Conservation (phyloP, 2,888 invertebrate species). For the Standfussiana lucernea region DNA sequence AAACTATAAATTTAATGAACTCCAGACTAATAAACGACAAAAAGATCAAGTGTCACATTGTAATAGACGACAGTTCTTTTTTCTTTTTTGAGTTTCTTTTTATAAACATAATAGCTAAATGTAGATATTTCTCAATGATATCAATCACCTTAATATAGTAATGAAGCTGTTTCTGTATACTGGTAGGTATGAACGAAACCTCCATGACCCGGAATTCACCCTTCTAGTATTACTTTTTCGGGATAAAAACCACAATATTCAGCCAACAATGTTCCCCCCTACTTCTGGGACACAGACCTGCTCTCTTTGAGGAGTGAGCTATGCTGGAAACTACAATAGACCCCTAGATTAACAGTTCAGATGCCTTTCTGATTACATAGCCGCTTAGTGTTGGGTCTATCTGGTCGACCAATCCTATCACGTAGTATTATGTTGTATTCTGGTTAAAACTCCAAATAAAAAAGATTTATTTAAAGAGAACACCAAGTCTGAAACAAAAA, state of each 20-base stretch:
- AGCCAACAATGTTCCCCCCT: background rate
- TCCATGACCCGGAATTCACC: background rate
- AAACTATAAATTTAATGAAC: slow-evolving; percentile 26
- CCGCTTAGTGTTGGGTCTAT: background rate
- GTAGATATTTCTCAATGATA: background rate
- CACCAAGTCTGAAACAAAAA: background rate
- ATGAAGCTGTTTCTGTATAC: background rate
- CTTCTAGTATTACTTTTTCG: background rate
- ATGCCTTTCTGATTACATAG: background rate
- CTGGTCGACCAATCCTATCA: background rate
- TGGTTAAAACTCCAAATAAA: background rate
- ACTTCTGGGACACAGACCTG: background rate
- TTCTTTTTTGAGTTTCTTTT: background rate
- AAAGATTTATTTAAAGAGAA: background rate
- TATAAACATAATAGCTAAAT: background rate
- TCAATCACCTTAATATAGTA: background rate
- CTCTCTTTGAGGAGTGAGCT: background rate
- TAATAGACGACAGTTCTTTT: slow-evolving; percentile 1
- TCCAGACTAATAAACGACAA: slow-evolving; percentile 29
- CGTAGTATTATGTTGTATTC: background rate
- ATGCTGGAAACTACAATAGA: background rate
- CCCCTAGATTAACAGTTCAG: too few species aligned
- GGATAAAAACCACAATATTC: background rate
- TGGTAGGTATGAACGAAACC: background rate
- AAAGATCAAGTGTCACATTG: slow-evolving; percentile 36